These are phyloP conservation scores for Cavia porcellus DNA, from an alignment of 2,113 vertebrate species.

Conservation along the genomic window DNA sequence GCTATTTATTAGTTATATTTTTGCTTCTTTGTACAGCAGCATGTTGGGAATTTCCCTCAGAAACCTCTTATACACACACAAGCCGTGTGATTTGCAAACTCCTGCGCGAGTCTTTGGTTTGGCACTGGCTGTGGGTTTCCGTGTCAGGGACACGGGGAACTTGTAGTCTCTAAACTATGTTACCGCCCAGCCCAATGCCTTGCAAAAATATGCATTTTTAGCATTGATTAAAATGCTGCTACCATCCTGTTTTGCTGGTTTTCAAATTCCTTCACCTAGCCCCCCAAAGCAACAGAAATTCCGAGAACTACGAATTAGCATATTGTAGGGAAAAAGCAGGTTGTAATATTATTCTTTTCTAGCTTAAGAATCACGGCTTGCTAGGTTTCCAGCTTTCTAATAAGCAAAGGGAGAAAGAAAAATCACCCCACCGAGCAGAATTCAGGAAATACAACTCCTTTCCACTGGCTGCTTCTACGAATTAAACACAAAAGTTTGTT, in stretches of 20 bases:
- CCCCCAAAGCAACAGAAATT: too few species aligned
- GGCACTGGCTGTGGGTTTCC: not conserved
- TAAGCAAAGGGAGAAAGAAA: not conserved
- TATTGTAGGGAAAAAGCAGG: fast-evolving
- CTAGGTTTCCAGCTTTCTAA: not conserved
- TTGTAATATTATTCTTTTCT: too few species aligned
- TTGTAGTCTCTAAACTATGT: too few species aligned
- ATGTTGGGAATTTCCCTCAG: slow-evolving; percentile 36
- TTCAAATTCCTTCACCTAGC: too few species aligned
- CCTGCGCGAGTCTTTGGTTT: too few species aligned
- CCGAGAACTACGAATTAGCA: fast-evolving
- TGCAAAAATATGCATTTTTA: not conserved
- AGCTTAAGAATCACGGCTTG: not conserved
- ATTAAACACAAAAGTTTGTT: not conserved
- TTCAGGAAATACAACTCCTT: fast-evolving
- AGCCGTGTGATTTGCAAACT: not conserved
- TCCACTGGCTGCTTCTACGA: not conserved
- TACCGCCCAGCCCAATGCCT: fast-evolving
- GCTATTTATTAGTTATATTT: not conserved
- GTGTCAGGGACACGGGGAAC: too few species aligned
- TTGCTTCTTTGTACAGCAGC: not conserved
- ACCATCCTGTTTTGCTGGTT: too few species aligned
- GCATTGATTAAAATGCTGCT: not conserved
- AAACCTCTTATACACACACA: not conserved
- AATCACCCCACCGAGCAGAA: fast-evolving